phyloP scores from a whole-genome alignment of 2,888 invertebrate genomes.

The Sarcophaga variegata region DNA sequence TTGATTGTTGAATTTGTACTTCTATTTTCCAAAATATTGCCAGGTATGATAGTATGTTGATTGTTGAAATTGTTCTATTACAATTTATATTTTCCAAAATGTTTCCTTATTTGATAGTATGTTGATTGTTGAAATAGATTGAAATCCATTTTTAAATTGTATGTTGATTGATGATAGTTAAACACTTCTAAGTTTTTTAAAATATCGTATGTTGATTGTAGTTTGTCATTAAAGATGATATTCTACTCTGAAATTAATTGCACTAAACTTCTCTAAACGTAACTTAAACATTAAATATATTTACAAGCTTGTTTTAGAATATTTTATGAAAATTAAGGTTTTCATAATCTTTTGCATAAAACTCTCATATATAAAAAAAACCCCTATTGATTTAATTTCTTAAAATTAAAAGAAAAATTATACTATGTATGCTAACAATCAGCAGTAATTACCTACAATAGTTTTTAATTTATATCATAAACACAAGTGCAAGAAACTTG shows the following conservation, averaged over 20 bases:
- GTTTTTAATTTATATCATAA: no score
- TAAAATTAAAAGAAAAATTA: conserved; percentile 2
- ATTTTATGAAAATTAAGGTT: background rate
- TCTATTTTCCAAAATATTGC: no score
- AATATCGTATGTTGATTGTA: conserved; percentile 53
- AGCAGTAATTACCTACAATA: no score
- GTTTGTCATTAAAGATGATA: background rate
- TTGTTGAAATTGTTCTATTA: background rate
- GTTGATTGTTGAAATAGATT: background rate
- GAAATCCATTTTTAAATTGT: background rate
- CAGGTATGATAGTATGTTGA: background rate
- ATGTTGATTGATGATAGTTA: conserved; percentile 50
- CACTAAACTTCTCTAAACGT: background rate
- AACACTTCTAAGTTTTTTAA: background rate
- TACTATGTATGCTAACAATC: no score
- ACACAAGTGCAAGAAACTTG: no score
- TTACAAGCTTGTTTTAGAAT: conserved; percentile 1
- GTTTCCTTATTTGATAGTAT: background rate
- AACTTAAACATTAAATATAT: background rate
- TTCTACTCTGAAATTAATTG: conserved; percentile 9
- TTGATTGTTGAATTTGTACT: no score
- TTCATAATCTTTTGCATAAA: background rate
- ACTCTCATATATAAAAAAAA: background rate
- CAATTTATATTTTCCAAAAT: background rate
- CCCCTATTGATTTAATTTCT: background rate